phyloP scores from a whole-genome alignment of 2,797 vertebrate species.

The Remorina albescens region DNA sequence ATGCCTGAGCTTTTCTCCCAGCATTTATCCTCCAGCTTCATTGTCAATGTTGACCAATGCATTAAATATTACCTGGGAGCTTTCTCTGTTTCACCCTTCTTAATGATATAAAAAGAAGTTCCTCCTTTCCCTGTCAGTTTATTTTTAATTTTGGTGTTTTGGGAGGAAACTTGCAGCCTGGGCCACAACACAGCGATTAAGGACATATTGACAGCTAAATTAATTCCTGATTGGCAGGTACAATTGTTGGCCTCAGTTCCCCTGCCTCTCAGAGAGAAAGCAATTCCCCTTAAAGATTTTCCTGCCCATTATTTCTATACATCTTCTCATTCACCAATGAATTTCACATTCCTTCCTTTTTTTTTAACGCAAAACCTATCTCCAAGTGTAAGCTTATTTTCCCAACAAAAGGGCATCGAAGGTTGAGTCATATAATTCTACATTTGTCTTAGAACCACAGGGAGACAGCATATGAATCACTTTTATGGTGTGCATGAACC shows the following conservation, averaged over 20 bases:
- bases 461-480: conserved; percentile 71
- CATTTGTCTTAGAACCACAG: conserved; percentile 74
- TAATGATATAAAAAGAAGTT: conserved; percentile 24
- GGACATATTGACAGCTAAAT: conserved; percentile 76
- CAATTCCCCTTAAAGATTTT: conserved; percentile 72
- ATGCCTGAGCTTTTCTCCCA: not conserved
- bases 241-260: conserved; percentile 46
- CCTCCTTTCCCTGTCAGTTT: conserved; percentile 5
- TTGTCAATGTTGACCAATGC: conserved; percentile 14
- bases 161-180: conserved; percentile 50
- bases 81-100: not conserved
- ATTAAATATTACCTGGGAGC: conserved; percentile 13
- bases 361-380: conserved; percentile 35
- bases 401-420: conserved; percentile 70
- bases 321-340: conserved; percentile 43
- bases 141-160: conserved; percentile 58
- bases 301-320: conserved; percentile 45
- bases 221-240: conserved; percentile 75
- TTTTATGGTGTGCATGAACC: conserved; percentile 71
- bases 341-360: conserved; percentile 32
- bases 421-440: conserved; percentile 75
- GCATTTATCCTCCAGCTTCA: not conserved
- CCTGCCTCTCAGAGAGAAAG: conserved; percentile 56
- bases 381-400: conserved; percentile 57
- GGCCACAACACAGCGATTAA: conserved; percentile 71